Evolutionary conservation across 2,113 vertebrate species (phyloP).

Genomic region (Podarcis raffonei): DNA sequence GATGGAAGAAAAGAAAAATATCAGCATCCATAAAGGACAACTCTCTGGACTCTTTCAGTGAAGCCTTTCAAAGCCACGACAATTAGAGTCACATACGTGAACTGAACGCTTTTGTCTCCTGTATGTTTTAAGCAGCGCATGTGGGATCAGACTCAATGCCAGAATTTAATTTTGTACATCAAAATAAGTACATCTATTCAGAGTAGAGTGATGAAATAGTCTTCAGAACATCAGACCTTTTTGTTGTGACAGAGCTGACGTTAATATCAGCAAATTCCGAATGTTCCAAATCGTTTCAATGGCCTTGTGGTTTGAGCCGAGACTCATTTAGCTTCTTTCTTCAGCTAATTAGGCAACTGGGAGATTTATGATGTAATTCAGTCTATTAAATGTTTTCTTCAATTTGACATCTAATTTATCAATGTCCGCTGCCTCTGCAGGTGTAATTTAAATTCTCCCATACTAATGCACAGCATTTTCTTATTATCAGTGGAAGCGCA

Average conservation of each 20-base stretch:
- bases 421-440: constrained; percentile 26
- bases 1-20: background rate
- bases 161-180: background rate
- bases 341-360: constrained; percentile 37
- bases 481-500: background rate
- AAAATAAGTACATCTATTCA: background rate
- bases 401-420: constrained; percentile 60
- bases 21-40: background rate
- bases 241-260: background rate
- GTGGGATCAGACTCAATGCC: background rate
- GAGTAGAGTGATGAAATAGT: background rate
- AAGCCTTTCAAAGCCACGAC: background rate
- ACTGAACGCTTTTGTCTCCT: background rate
- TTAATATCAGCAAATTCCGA: background rate
- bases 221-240: background rate
- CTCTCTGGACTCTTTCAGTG: background rate
- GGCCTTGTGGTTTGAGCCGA: constrained; percentile 1
- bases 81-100: background rate
- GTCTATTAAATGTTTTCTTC: constrained; percentile 19
- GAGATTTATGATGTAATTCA: constrained; percentile 48
- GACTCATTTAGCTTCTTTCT: constrained; percentile 40
- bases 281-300: constrained; percentile 11
- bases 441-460: constrained; percentile 25
- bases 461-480: background rate
- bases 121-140: background rate